Conservation (phyloP, 2,888 invertebrate species). For the Melieria crassipennis region DNA sequence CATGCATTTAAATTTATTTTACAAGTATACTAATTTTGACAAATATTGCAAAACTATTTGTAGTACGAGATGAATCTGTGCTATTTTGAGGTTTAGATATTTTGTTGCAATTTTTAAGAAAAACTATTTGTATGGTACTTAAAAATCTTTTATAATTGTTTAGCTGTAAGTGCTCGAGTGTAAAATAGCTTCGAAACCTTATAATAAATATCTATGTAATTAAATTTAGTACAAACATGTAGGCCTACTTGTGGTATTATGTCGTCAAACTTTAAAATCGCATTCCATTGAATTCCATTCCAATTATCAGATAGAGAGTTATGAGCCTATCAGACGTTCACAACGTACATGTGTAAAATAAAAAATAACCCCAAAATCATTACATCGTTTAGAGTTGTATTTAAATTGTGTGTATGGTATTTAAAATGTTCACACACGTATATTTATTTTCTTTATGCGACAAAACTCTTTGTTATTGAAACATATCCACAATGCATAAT, state of each 20-base stretch:
- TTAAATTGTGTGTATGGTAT: too few relatives aligned
- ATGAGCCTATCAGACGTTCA: too few relatives aligned
- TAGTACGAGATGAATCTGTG: constrained; percentile 1
- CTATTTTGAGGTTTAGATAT: constrained; percentile 5
- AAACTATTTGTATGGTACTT: neutral
- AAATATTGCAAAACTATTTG: constrained; percentile 13
- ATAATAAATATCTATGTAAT: neutral
- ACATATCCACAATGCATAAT: too few relatives aligned
- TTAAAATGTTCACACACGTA: neutral
- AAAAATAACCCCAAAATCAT: neutral
- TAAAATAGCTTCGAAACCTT: neutral
- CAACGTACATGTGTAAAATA: neutral
- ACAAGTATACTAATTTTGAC: too few relatives aligned
- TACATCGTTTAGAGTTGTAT: too few relatives aligned
- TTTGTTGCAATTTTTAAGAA: constrained; percentile 10
- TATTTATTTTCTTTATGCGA: neutral
- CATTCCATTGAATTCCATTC: too few relatives aligned
- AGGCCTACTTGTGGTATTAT: neutral
- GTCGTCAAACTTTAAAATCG: neutral
- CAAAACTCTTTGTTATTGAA: too few relatives aligned
- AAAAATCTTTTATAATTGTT: neutral
- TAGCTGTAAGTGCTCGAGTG: neutral
- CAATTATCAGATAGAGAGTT: too few relatives aligned
- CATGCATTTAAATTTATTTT: constrained; percentile 38
- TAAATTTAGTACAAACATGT: neutral